Base-by-base conservation (phyloP, 2,113 vertebrate species). In the Danionella cerebrum region DNA sequence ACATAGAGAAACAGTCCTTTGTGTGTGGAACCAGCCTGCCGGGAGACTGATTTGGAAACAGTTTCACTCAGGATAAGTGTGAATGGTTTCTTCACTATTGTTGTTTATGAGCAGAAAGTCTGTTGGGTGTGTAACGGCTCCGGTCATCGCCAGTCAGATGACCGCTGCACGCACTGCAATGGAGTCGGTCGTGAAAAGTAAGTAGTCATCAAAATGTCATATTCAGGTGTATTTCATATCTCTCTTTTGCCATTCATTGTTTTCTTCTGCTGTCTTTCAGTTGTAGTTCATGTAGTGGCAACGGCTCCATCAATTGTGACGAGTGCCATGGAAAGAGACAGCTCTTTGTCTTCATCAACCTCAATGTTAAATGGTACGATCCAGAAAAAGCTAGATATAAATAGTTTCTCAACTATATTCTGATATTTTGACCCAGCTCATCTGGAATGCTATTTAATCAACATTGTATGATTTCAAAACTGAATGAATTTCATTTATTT, bases 91-190 rank as follows among this genome's bases (percentile, higher is more conserved):
- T 55, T 18, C 13, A 53, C 13, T 65, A 14, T 59, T 59, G 22
- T 44, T 16, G 19, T 75, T 16, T 29, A 2, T 58, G 67, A n/a
- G 19, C 70, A 89, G 90, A 85, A 85, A 84, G 66, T 82, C 53
- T 92, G 90, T 48, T 82, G 79, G 77, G 67, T 81, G n/a, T 91
- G 90, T 77, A 82, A 88, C 51, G 88, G 88, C 29, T 82, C 79
- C 25, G 82, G 89, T 47, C 67, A 7, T 13, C 75, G 71, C 22
- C 13, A 55, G 0, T 24, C 51, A 44, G 31, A 78, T 1, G 75
- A 85, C 2, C 71, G 36, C 12, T 92, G 90, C 64, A n/a, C 19
- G 13, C 75, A 79, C 48, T 92, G 89, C 75, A 64, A 0, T 0
- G 87, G 89, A 4, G 71, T 75, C 42, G 88, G 88, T n/a, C 65